Percentiles rank a stretch among this genome's conserved stretches.
Evolutionary conservation across 2,113 vertebrate genomes (phyloP).

Genomic region (Ancistrus triradiatus): DNA sequence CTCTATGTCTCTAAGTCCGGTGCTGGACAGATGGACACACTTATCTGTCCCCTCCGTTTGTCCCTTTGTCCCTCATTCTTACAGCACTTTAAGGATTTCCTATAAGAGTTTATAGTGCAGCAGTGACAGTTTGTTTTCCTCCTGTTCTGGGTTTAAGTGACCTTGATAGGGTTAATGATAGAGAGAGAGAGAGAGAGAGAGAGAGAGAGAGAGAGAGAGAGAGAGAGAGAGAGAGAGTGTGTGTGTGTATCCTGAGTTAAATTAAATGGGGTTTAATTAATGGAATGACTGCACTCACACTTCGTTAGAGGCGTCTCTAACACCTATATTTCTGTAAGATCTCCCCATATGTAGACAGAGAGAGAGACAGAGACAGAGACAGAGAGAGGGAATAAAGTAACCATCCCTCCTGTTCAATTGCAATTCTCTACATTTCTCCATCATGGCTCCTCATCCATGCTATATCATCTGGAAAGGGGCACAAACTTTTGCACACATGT

Average conservation of each 20-base stretch:
- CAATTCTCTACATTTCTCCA: background rate
- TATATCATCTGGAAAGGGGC: too few species aligned
- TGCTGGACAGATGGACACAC: too few species aligned
- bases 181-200: background rate
- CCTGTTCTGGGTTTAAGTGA: too few species aligned
- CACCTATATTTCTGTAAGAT: conserved; percentile 30
- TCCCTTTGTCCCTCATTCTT: too few species aligned
- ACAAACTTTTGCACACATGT: too few species aligned
- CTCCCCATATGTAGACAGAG: conserved; percentile 29
- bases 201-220: background rate
- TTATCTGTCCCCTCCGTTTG: too few species aligned
- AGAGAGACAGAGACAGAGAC: background rate
- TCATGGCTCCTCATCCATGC: background rate
- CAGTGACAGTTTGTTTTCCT: too few species aligned
- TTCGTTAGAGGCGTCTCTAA: conserved; percentile 14
- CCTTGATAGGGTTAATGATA: background rate
- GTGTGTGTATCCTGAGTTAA: conserved; percentile 5
- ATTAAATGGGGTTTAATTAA: conserved; percentile 23
- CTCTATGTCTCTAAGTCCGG: too few species aligned
- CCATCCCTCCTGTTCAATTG: background rate
- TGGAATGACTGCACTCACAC: conserved; percentile 20
- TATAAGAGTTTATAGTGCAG: too few species aligned
- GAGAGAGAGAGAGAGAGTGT: background rate
- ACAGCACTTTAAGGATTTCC: too few species aligned
- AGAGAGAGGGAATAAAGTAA: background rate